Conservation (phyloP, 1,140 invertebrate species). For the Stegodyphus mimosarum region DNA sequence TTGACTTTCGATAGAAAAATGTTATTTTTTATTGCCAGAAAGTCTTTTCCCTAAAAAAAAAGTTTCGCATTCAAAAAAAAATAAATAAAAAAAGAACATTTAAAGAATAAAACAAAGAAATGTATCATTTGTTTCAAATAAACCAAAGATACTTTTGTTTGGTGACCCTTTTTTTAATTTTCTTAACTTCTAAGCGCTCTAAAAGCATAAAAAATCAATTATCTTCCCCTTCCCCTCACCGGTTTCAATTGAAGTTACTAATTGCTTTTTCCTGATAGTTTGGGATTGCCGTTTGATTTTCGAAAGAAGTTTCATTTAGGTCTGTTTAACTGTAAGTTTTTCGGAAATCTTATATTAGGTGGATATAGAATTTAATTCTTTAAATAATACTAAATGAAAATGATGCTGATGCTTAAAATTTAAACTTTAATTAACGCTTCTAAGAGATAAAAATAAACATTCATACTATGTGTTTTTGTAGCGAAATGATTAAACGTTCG, state of each 20-base stretch:
- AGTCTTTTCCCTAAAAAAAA: background rate
- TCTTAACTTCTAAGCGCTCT: background rate
- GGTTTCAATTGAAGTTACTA: background rate
- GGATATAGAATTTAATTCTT: no score
- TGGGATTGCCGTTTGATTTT: background rate
- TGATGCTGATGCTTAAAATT: no score
- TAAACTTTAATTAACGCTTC: no score
- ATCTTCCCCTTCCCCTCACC: background rate
- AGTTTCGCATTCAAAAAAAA: no score
- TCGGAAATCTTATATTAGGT: no score
- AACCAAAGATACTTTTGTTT: background rate
- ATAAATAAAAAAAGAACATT: background rate
- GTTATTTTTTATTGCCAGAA: background rate
- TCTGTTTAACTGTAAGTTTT: background rate
- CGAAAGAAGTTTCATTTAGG: background rate
- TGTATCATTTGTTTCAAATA: background rate
- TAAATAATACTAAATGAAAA: no score
- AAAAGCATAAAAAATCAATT: constrained; percentile 1
- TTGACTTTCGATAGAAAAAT: background rate
- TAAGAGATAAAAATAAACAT: no score
- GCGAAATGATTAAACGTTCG: no score
- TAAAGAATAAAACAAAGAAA: background rate
- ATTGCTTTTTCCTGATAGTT: background rate
- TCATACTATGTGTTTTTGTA: no score
- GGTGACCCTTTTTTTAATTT: background rate